Base-by-base conservation (phyloP, 2,797 vertebrate species). In the Bufotes viridis region DNA sequence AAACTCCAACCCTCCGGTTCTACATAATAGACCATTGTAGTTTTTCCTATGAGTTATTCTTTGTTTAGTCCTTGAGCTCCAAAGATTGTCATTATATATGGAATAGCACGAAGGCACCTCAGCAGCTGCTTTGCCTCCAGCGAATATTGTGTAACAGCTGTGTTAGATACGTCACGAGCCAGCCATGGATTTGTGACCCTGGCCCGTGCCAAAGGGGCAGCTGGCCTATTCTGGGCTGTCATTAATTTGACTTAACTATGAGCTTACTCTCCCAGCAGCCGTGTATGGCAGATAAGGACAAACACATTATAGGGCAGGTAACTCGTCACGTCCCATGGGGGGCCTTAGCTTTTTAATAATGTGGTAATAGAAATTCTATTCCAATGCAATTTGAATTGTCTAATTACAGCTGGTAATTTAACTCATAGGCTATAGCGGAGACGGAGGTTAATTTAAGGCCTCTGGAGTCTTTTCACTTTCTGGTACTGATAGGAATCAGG, bases 311-410 rank as follows among this genome's bases (percentile, higher is more conserved):
- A 91, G 91, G 93, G 93, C 92, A 93, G 93, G 92, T 93, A 94
- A 95, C 95, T 94, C 95, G 92, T 91, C 91, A 92, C 88, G 89
- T 94, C 94, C 93, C 94, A 93, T 90, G 92, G 92, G 95, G 89
- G 89, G 90, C 91, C 63, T 91, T 94, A 80, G 26, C 89, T 93
- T 93, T 95, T 95, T 96, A 96, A 95, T 95, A 95, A 95, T 91
- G 92, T 92, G 90, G 93, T 95, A 95, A 95, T 95, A 94, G 95
- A 96, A 95, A 96, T 96, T 96, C 94, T 95, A 92, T 96, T 96
- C 95, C 94, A 94, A 95, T 94, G 93, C 94, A 94, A 94, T 96
- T 95, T 94, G 92, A 95, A 94, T 93, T 93, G 94, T 93, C 94
- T 95, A 96, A 96, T 96, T 96, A 95, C 94, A 93, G 91, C 86